A percentile compares a stretch with the other conserved stretches of the same genome.
These are phyloP conservation scores for Perithous albicinctus DNA, from an alignment of 2,888 invertebrate species.

Conservation along the genomic window DNA sequence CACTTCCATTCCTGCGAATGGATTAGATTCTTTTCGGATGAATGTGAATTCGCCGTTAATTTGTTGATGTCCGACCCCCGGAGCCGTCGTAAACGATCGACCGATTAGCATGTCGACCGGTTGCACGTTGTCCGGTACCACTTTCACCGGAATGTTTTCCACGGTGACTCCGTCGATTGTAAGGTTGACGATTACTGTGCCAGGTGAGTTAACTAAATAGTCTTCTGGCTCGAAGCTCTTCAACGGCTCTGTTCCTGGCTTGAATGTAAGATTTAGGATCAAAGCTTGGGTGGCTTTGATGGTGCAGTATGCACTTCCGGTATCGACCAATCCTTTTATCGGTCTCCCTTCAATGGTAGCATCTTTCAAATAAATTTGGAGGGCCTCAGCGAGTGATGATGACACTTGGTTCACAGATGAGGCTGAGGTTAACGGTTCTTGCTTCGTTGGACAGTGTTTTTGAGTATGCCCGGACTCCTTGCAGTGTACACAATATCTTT, in stretches of 20 bases:
- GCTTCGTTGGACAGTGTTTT: not conserved
- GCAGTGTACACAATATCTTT: not conserved
- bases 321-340: slow-evolving; percentile 18
- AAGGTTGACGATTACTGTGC: not conserved
- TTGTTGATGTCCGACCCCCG: not conserved
- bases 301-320: slow-evolving; percentile 36
- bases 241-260: not conserved
- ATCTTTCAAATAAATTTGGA: not conserved
- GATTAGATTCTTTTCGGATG: not conserved
- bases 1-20: not conserved
- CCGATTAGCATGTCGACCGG: slow-evolving; percentile 27
- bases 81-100: slow-evolving; percentile 12
- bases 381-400: not conserved
- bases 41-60: not conserved
- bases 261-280: not conserved
- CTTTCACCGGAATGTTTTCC: not conserved
- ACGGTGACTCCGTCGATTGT: slow-evolving; percentile 31
- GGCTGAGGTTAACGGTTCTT: not conserved
- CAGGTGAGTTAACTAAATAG: slow-evolving; percentile 7
- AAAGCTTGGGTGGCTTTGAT: slow-evolving; percentile 26
- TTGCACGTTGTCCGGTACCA: slow-evolving; percentile 29
- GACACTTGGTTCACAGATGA: not conserved
- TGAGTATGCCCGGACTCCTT: not conserved
- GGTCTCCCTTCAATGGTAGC: not conserved
- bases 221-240: slow-evolving; percentile 23